Base-by-base conservation (phyloP, 2,888 invertebrate genomes). In the Gibbula magus region DNA sequence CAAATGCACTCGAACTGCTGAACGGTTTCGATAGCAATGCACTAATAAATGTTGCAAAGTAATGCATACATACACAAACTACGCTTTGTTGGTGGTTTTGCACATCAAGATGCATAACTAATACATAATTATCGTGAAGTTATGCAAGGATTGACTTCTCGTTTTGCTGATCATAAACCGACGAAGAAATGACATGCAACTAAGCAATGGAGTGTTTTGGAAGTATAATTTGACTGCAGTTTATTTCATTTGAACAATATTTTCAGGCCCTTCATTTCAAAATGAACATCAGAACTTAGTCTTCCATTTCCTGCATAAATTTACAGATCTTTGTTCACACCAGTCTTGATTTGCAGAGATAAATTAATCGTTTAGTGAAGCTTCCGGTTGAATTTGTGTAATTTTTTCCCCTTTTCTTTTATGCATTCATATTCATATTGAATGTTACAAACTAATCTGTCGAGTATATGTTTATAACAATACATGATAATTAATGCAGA, bases 91-190 rank as follows among this genome's bases (percentile, higher is more conserved):
- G 61, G 13, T 45, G 18, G 39, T 70, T 70, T 70, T 70, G 70
- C 70, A 70, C 39, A 70, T 35, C 35, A n/a, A 20, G 18, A 35
- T 70, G 39, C 70, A 70, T 70, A n/a, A 35, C 39, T 70, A 35
- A n/a, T 70, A 35, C 70, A 70, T 70, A 70, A 70, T 70, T 70
- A 70, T 39, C 70, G 35, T 29, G 70, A 39, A 70, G 70, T 70
- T 70, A 70, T 70, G 70, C 70, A 70, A 70, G 70, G 70, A 35
- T 70, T 70, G 70, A 70, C 70, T 70, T 70, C 70, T n/a, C 70
- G 29, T 70, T 70, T 39, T 70, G 35, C 70, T 20, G 25, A 56
- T 22, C 7, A 20, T 56, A 56, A 56, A 56, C 35, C 39, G 70
- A 70, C 70, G n/a, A 70, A 16, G 56, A 45, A 45, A 45, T 45